Evolutionary conservation across 2,113 vertebrate species (phyloP).

Genomic region (Myiagra hebetior): DNA sequence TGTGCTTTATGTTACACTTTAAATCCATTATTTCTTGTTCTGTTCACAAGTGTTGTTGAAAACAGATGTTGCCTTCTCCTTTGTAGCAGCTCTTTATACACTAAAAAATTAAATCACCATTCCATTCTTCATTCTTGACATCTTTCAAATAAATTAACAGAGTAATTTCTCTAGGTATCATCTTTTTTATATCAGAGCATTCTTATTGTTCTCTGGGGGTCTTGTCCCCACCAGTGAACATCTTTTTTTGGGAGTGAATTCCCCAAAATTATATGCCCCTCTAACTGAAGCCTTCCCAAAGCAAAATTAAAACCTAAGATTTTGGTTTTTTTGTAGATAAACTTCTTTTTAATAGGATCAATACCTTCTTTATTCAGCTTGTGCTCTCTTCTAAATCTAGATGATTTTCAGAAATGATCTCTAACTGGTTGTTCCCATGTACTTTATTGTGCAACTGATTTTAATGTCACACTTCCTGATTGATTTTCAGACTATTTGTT

Average conservation of each 20-base stretch:
- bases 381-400: not conserved
- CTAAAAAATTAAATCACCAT: not conserved
- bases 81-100: not conserved
- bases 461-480: not conserved
- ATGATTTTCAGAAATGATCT: not conserved
- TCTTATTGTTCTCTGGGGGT: not conserved
- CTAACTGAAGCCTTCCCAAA: not conserved
- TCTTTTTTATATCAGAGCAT: not conserved
- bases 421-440: not conserved
- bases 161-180: not conserved
- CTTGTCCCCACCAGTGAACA: not conserved
- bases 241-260: not conserved
- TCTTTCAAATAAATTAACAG: not conserved
- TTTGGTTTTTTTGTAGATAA: not conserved
- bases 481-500: not conserved
- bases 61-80: not conserved
- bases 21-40: not conserved
- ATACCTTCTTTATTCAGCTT: not conserved
- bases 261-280: fast-evolving
- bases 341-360: not conserved
- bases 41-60: not conserved
- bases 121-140: not conserved
- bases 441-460: not conserved
- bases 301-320: not conserved
- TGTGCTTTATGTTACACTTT: not conserved